Conservation (phyloP, 2,888 invertebrate genomes). For the Antheraea yamamai region DNA sequence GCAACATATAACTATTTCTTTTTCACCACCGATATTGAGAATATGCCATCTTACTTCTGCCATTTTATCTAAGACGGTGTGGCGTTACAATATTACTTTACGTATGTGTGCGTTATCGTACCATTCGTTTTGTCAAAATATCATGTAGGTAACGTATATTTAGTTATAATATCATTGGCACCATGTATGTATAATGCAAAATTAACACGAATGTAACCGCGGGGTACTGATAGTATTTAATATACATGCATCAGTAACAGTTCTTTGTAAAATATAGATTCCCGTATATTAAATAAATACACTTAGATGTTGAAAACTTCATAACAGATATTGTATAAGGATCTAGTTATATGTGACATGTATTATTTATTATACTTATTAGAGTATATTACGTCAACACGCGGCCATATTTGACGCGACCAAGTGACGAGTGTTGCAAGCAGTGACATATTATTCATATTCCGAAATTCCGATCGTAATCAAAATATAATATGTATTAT, state of each 20-base stretch:
- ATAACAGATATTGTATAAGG: background rate
- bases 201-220: background rate
- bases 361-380: slow-evolving; percentile 3
- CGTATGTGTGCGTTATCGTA: too few species aligned
- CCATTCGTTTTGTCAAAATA: too few species aligned
- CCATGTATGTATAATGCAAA: too few species aligned
- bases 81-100: too few species aligned
- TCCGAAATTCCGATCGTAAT: background rate
- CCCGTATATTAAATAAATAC: background rate
- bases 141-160: too few species aligned
- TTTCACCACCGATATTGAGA: too few species aligned
- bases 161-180: too few species aligned
- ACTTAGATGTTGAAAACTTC: background rate
- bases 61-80: too few species aligned
- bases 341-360: background rate
- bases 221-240: background rate
- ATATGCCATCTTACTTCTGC: too few species aligned
- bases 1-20: too few species aligned
- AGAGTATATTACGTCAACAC: background rate
- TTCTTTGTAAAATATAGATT: background rate
- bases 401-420: background rate
- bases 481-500: background rate
- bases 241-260: background rate
- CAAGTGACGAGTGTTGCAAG: background rate
- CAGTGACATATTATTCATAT: background rate